Evolutionary conservation across 2,797 vertebrate genomes (phyloP), one percentile per base, ranked within the genome.

Genomic region (Parambassis ranga): DNA sequence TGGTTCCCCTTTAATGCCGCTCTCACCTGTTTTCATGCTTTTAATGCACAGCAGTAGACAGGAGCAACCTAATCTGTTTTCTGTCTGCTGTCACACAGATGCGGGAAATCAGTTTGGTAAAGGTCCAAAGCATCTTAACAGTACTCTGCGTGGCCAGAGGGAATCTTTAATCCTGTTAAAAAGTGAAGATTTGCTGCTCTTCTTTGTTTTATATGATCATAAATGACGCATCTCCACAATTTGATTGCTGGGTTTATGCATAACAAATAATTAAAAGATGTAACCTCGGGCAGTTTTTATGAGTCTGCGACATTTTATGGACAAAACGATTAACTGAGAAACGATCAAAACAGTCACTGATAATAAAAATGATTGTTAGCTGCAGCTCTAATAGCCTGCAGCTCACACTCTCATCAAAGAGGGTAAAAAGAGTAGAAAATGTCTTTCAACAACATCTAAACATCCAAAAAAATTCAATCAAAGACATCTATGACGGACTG

Each of bases 1-100:
- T 50, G 81, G 55, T 64, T 77, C 48, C 55, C 19, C 63, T 75
- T 82, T 48, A 65, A 49, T 24, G 48, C 63, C 53, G 42, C 46
- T 63, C 55, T 61, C 42, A 46, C 46, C 36, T 48, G 58, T 52
- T 43, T 59, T 35, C 3, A 19, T 52, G 64, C 52, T 70, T 56
- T 67, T 71, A 68, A 75, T 65, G 63, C 62, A 77, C 64, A 69
- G 53, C 39, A 65, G 36, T 42, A 67, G 64, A 64, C 47, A 53
- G 18, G 16, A 36, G 41, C 35, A 31, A 52, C 56, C 51, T 71
- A 51, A 65, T 79, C 57, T 47, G 13, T 59, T 75, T 72, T 46
- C 52, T 43, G 61, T 66, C 48, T 42, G 23, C 28, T 53, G 70
- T 23, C 1, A 14, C 31, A 41, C 23, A 27, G 5, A 33, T 26